These are phyloP conservation scores for Perognathus longimembris DNA, from an alignment of 2,113 vertebrate species.

Conservation along the genomic window DNA sequence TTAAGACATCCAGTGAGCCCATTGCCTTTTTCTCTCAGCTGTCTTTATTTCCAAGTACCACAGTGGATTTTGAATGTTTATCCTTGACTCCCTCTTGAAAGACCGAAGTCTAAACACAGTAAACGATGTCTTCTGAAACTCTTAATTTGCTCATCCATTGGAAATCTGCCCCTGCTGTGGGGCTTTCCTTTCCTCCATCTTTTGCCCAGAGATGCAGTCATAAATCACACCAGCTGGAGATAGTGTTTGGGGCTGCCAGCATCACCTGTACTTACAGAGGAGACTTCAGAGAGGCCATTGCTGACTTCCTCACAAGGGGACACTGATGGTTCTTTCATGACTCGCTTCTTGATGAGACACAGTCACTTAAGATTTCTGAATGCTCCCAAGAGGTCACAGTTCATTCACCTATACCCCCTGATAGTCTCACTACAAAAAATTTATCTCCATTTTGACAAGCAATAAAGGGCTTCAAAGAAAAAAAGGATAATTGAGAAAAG, in stretches of 20 bases:
- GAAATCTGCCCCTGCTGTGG: neutral
- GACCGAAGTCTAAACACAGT: conserved; percentile 74
- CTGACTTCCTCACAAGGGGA: neutral
- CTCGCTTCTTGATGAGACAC: neutral
- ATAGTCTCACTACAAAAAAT: neutral
- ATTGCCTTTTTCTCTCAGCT: neutral
- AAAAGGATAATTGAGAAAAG: neutral
- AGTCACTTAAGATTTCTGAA: conserved; percentile 26
- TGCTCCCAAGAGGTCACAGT: neutral
- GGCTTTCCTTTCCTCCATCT: conserved; percentile 21
- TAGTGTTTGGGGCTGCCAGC: neutral
- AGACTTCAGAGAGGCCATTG: neutral
- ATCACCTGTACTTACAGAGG: neutral
- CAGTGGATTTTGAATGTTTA: conserved; percentile 51
- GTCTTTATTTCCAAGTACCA: neutral
- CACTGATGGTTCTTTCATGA: conserved; percentile 36
- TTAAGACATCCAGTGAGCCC: neutral
- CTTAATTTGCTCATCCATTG: conserved; percentile 23
- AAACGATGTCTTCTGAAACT: conserved; percentile 59
- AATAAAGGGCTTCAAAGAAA: conserved; percentile 40
- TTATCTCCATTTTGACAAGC: conserved; percentile 51
- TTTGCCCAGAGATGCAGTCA: neutral
- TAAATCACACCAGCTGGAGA: conserved; percentile 47
- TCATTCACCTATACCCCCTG: no score
- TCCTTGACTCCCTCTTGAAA: conserved; percentile 43